A percentile compares a stretch with the other conserved stretches of the same genome.
Conservation (phyloP, 2,113 vertebrate genomes). For the Pituophis catenifer region DNA sequence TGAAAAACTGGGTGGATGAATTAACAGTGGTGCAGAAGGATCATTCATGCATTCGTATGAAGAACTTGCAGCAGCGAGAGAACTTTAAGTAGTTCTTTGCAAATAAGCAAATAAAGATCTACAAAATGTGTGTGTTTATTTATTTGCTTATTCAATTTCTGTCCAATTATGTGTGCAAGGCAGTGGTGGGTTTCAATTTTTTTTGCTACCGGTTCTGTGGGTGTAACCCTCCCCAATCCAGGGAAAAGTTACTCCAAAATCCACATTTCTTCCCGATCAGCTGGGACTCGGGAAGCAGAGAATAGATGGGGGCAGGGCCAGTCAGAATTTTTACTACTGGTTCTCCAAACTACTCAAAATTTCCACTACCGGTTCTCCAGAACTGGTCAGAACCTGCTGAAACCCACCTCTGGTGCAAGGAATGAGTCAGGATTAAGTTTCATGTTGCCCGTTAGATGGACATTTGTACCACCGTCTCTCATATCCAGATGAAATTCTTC, state of each 20-base stretch:
- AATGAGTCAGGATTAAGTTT: neutral
- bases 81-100: neutral
- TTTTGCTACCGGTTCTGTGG: too few species aligned
- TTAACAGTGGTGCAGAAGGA: neutral
- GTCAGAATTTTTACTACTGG: too few species aligned
- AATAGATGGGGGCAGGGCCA: too few species aligned
- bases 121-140: neutral
- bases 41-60: neutral
- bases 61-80: neutral
- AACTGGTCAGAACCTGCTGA: too few species aligned
- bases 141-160: neutral
- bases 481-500: neutral
- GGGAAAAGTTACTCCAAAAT: too few species aligned
- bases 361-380: too few species aligned
- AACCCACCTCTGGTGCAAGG: too few species aligned
- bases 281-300: too few species aligned
- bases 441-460: neutral
- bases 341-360: too few species aligned
- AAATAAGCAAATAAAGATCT: neutral
- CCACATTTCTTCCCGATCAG: too few species aligned
- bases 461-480: neutral
- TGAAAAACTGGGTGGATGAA: neutral
- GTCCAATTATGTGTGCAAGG: neutral
- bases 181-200: too few species aligned
- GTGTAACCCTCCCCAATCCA: too few species aligned